Evolutionary conservation across 2,113 vertebrate species (phyloP).

Genomic region (Cryptomyrus ogoouensis): DNA sequence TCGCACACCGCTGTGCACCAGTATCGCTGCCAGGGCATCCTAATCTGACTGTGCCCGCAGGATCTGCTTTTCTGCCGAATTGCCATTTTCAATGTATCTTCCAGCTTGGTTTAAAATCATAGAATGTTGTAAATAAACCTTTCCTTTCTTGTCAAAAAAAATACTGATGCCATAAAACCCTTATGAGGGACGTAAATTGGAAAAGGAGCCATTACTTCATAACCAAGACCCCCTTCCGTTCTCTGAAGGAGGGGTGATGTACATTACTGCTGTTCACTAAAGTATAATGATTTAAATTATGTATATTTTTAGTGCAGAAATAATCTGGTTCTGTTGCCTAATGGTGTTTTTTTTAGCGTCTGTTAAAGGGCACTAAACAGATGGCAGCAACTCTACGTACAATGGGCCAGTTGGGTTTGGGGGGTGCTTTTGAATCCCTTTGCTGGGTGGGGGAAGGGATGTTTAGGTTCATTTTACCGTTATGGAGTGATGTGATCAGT

Average conservation of each 20-base stretch:
- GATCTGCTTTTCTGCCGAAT: neutral
- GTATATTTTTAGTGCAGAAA: slow-evolving; percentile 10
- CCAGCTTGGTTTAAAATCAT: neutral
- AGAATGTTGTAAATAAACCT: neutral
- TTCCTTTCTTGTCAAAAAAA: neutral
- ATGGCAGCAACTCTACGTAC: neutral
- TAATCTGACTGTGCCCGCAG: neutral
- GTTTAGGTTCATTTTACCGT: neutral
- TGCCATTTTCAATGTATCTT: neutral
- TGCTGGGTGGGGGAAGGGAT: neutral
- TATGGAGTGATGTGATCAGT: neutral
- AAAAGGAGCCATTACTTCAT: neutral
- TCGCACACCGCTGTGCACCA: neutral
- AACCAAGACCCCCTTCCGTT: neutral
- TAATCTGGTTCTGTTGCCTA: neutral
- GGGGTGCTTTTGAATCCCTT: neutral
- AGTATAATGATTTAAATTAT: slow-evolving; percentile 10
- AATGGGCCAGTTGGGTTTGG: neutral
- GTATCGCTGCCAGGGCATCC: neutral
- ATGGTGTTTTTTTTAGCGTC: neutral
- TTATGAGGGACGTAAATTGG: neutral
- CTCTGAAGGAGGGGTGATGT: neutral
- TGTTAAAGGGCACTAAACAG: neutral
- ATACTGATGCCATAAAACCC: neutral
- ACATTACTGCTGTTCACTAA: neutral